Evolutionary conservation across 2,888 invertebrate species (phyloP), one percentile per base, ranked within the genome.

Genomic region (Colostygia pectinataria): DNA sequence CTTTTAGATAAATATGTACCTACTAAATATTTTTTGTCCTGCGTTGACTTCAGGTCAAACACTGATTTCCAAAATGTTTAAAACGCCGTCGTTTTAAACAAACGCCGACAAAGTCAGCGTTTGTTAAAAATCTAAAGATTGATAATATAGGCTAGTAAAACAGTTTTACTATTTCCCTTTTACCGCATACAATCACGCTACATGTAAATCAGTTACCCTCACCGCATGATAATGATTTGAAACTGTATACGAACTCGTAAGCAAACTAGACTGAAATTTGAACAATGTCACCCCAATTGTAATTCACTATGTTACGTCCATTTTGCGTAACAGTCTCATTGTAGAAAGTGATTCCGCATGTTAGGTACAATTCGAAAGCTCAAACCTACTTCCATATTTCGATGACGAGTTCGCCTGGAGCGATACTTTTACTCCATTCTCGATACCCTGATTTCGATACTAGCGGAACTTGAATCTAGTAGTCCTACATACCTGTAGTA

Each of bases 251-350:
- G 63, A 69, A 86, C 85, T 81, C 80, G 59, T 61, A 32, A 39
- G 31, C 44, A 36, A 41, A 47, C 45, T 45, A 31, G 50, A 50
- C 56, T 58, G 51, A 61, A 61, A 53, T 59, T 64, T 56, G 58
- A 57, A 57, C 60, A 48, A 70, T 75, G 72, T 76, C 72, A 68
- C 72, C 80, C 76, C 75, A 78, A 85, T 89, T 89, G 80, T 73
- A 81, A 88, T 90, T 86, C 89, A 81, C 71, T 53, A 64, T 77
- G 86, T 84, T 80, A 83, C 82, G 73, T 80, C 65, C 72, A 68
- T 83, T 89, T 87, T 85, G 86, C 88, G 86, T 88, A 86, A 83
- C 78, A 77, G 76, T 72, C 79, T 80, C 78, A 80, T 80, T 80
- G 53, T 90, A 88, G 89, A 90, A 90, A 90, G 89, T 83, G 78